Conservation (phyloP, 2,113 vertebrate species). For the Seriola rivoliana region DNA sequence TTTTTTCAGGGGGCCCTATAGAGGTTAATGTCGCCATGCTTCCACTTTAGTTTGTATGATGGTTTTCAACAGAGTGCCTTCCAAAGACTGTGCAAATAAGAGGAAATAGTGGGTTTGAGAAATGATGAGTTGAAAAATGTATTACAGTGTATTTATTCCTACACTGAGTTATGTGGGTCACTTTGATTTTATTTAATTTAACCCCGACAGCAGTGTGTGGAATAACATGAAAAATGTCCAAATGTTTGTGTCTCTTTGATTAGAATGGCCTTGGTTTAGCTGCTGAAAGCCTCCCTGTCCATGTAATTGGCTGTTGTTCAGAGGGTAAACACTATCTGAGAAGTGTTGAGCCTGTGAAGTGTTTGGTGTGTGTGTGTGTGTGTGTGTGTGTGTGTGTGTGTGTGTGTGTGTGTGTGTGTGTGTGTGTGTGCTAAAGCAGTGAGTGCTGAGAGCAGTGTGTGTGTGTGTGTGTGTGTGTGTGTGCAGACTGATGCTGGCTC, state of each 20-base stretch:
- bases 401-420: slow-evolving; percentile 26
- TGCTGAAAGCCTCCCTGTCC: slow-evolving; percentile 56
- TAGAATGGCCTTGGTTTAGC: slow-evolving; percentile 18
- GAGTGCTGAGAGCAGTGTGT: slow-evolving; percentile 52
- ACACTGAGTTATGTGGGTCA: slow-evolving; percentile 28
- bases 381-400: slow-evolving; percentile 42
- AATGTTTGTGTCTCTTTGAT: slow-evolving; percentile 56
- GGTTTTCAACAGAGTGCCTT: slow-evolving; percentile 34
- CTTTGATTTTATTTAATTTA: slow-evolving; percentile 57
- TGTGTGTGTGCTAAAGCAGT: slow-evolving; percentile 31
- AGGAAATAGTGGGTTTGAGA: slow-evolving; percentile 42
- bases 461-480: slow-evolving; percentile 34
- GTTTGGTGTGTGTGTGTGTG: slow-evolving; percentile 45
- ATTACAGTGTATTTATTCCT: slow-evolving; percentile 33
- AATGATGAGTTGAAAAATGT: slow-evolving; percentile 37
- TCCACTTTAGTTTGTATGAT: background rate
- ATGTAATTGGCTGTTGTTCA: slow-evolving; percentile 67
- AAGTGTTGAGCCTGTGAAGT: slow-evolving; percentile 74
- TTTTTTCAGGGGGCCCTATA: background rate
- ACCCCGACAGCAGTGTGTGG: slow-evolving; percentile 30
- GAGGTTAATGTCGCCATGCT: background rate
- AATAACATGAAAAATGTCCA: slow-evolving; percentile 42
- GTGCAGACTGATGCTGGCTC: slow-evolving; percentile 50
- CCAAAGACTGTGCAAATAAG: background rate
- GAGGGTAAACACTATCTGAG: slow-evolving; percentile 70